Conservation (phyloP, 1,140 invertebrate genomes). For the Dysdera silvatica region DNA sequence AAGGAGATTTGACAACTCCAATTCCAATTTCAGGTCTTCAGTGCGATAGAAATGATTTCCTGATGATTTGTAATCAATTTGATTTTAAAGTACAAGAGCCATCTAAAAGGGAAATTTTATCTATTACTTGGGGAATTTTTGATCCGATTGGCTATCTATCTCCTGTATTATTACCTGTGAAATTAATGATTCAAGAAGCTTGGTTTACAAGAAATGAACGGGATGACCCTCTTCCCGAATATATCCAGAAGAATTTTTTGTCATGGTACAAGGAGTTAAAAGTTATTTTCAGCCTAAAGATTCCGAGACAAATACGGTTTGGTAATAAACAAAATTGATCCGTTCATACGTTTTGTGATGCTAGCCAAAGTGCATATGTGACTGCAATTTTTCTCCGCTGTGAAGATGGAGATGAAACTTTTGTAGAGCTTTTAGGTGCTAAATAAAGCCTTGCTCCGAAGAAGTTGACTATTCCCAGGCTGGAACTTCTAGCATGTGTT, state of each 20-base stretch:
- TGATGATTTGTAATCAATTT: background rate
- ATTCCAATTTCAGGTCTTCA: constrained; percentile 1
- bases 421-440: background rate
- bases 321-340: background rate
- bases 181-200: constrained; percentile 3
- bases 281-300: too few relatives aligned
- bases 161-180: background rate
- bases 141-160: constrained; percentile 1
- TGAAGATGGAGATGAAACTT: background rate
- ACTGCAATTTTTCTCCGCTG: background rate
- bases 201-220: background rate
- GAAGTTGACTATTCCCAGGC: background rate
- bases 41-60: background rate
- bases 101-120: background rate
- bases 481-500: background rate
- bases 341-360: background rate
- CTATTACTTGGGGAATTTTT: background rate
- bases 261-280: too few relatives aligned
- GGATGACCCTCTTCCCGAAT: too few relatives aligned
- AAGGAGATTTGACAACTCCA: background rate
- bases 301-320: background rate
- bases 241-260: too few relatives aligned
- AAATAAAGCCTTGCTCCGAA: background rate
- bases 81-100: background rate
- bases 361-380: background rate